Percentiles rank a stretch among this genome's conserved stretches.
phyloP scores from a whole-genome alignment of 2,888 invertebrate genomes.

The Drosophila cracens region DNA sequence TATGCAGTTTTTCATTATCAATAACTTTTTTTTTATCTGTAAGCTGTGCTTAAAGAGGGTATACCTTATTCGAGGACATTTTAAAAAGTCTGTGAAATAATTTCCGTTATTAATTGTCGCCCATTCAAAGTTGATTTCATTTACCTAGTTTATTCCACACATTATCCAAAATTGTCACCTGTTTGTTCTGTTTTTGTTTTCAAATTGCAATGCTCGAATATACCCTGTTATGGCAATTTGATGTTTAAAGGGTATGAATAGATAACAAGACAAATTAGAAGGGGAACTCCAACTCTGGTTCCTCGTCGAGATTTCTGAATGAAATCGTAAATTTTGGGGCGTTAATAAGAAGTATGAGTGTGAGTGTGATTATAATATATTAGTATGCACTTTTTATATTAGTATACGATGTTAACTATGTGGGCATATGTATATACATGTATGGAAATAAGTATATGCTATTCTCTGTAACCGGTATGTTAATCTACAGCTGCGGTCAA shows the following conservation, averaged over 20 bases:
- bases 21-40: no score
- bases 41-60: neutral
- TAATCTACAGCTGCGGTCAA: neutral
- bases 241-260: neutral
- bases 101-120: neutral
- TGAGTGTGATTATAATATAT: constrained; percentile 52
- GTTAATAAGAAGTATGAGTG: constrained; percentile 28
- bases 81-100: neutral
- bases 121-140: neutral
- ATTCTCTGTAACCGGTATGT: constrained; percentile 39
- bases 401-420: constrained; percentile 7
- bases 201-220: neutral
- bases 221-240: neutral
- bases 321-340: constrained; percentile 55
- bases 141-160: neutral
- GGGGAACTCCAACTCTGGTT: neutral
- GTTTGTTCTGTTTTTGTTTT: neutral
- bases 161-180: neutral
- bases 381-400: constrained; percentile 22
- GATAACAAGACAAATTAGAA: neutral
- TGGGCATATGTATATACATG: constrained; percentile 1
- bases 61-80: neutral
- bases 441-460: constrained; percentile 15
- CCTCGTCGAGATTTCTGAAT: constrained; percentile 38
- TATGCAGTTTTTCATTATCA: no score